Conservation (phyloP, 2,113 vertebrate species). For the Cavia aperea region DNA sequence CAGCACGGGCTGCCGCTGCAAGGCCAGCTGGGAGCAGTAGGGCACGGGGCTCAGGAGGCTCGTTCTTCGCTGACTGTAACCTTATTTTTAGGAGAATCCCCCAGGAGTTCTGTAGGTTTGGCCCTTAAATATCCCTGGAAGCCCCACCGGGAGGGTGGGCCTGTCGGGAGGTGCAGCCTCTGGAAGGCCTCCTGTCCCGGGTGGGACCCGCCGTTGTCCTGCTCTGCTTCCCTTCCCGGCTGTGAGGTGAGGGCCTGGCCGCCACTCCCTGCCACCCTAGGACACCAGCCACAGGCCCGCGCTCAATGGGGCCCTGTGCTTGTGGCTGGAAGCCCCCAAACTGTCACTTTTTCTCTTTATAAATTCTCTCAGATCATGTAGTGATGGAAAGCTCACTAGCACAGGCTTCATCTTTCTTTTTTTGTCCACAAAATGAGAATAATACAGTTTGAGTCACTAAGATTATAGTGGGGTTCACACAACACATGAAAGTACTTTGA, state of each 20-base stretch:
- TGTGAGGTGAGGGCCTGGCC: background rate
- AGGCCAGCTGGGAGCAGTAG: background rate
- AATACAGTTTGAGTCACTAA: background rate
- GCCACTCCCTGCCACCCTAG: background rate
- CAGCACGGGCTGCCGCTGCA: background rate
- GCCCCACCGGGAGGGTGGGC: background rate
- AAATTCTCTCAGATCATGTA: background rate
- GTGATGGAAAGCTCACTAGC: background rate
- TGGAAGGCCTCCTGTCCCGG: background rate
- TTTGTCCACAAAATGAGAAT: background rate
- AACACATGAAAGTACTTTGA: background rate
- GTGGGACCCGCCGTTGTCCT: background rate
- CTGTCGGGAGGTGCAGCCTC: background rate
- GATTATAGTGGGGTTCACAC: background rate
- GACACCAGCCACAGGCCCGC: background rate
- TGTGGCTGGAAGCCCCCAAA: background rate
- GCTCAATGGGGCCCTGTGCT: background rate
- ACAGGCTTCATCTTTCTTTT: background rate
- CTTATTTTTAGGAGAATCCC: background rate
- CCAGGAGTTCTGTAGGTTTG: background rate
- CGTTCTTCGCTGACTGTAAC: background rate
- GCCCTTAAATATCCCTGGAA: background rate
- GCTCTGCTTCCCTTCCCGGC: background rate
- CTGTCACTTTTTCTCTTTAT: background rate
- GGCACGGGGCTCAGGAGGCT: background rate